Evolutionary conservation across 2,797 vertebrate species (phyloP), one percentile per base, ranked within the genome.

Genomic region (Peromyscus melanophrys): DNA sequence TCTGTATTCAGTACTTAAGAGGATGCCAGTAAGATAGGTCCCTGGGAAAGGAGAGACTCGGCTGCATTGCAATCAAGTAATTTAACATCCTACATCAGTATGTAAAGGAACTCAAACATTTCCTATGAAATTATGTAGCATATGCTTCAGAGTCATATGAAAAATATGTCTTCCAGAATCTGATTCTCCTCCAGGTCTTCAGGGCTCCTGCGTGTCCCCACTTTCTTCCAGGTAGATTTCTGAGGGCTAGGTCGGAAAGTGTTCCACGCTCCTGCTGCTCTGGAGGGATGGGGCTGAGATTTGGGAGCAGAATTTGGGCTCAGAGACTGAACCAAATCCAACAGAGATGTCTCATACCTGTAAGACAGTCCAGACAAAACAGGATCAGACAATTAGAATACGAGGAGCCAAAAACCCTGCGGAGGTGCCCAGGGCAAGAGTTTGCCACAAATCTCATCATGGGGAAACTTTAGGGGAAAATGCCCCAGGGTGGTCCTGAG

Each of bases 91-190:
- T 95, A 90, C 17, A 90, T 96, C 69, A 86, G 86, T 84, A 95
- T 80, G 96, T 52, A 97, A 97, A 97, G 69, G 97, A 95, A 96
- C 63, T 86, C 86, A 90, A 29, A 92, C 12, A 76, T 93, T 95
- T 96, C 94, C 85, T 88, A 57, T 29, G 86, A 95, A 95, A 21
- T 85, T 69, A n/a, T 92, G 84, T n/a, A 96, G 91, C 43, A 37
- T 65, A 37, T 90, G 40, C 55, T 31, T 49, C 81, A 90, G 99
- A 97, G 98, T 98, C 99, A 99, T 98, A 99, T 99, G 97, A 99
- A 99, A 98, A 99, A 99, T 96, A 99, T 99, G 73, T 99, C 99
- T 97, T 99, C 99, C 1, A 99, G 99, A 80, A 99, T 99, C 89
- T 98, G 98, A 94, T 99, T 99, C 98, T 99, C 99, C 95, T 99